Base-by-base conservation (phyloP, 2,113 vertebrate species). In the Erythrocercus mccallii region DNA sequence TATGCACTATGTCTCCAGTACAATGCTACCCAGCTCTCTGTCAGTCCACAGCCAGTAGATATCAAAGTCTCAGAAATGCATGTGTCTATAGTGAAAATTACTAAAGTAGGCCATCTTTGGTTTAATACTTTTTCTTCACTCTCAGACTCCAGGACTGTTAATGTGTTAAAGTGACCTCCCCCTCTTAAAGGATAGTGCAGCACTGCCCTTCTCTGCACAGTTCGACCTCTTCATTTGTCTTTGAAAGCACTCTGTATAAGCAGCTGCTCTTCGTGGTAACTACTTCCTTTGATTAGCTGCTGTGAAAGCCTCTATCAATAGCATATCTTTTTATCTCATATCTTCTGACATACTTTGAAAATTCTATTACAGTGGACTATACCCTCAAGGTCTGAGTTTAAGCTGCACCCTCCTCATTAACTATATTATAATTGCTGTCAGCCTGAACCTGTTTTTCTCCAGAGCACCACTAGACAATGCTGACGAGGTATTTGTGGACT, bases 321-420 rank as follows among this genome's bases (percentile, higher is more conserved):
- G 68, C 21, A 2, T 80, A 90, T 80, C 90, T 93, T 93, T 88
- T 93, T 50, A 94, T 94, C 90, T 94, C 79, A 2, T 42, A n/a
- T 68, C 88, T 92, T 92, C 82, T 73, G 54, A 88, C 50, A 94
- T 83, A 94, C 92, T 90, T 90, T 73, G 76, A 94, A 92, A 94
- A 89, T 71, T 84, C 35, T 96, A 84, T 95, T 78, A 96, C 57
- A 74, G 87, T 90, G 94, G 87, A 96, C 95, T 96, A 66, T 94
- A 56, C 87, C 95, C 95, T 90, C 81, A 64, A 94, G 94, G 95
- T 94, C 92, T 93, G 79, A 93, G 86, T 95, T 97, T 96, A 94
- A 92, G 68, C 88, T 95, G 94, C 82, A 90, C 92, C 88, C 86
- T 94, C 60, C 68, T 95, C 10, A 1, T 96, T 96, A 96, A 73